Percentiles rank a stretch among this genome's conserved stretches.
Conservation (phyloP, 2,888 invertebrate genomes). For the Tethea ocularis region DNA sequence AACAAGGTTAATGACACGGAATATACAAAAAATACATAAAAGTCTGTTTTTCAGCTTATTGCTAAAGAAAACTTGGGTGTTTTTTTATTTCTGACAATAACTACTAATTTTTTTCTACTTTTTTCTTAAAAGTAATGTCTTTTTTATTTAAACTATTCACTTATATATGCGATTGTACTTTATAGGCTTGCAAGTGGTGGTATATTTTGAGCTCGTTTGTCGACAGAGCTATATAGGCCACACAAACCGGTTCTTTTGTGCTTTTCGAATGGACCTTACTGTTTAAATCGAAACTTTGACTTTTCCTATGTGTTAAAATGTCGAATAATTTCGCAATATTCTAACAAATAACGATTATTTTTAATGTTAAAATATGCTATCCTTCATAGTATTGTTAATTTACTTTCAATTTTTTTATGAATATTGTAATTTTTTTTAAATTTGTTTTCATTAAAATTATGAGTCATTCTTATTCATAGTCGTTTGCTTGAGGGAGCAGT, state of each 20-base stretch:
- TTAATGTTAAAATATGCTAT: neutral
- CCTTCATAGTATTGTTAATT: neutral
- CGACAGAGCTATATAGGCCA: neutral
- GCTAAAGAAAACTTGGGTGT: too few species aligned
- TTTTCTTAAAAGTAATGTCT: neutral
- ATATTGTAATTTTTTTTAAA: too few species aligned
- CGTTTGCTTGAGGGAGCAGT: too few species aligned
- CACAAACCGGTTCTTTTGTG: neutral
- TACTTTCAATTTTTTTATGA: neutral
- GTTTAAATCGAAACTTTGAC: neutral
- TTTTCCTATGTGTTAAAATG: neutral
- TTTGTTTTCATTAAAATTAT: too few species aligned
- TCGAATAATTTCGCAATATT: neutral
- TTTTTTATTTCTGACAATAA: neutral
- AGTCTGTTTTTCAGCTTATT: too few species aligned
- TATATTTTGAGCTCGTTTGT: constrained; percentile 2
- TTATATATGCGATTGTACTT: neutral
- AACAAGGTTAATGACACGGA: neutral
- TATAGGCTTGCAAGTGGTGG: neutral
- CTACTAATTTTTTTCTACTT: neutral
- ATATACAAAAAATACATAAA: too few species aligned
- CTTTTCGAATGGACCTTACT: neutral
- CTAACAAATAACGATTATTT: neutral
- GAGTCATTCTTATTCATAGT: too few species aligned
- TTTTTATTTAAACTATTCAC: neutral